These are phyloP conservation scores for Oreochromis niloticus DNA, from an alignment of 2,113 vertebrate genomes.

Conservation along the genomic window DNA sequence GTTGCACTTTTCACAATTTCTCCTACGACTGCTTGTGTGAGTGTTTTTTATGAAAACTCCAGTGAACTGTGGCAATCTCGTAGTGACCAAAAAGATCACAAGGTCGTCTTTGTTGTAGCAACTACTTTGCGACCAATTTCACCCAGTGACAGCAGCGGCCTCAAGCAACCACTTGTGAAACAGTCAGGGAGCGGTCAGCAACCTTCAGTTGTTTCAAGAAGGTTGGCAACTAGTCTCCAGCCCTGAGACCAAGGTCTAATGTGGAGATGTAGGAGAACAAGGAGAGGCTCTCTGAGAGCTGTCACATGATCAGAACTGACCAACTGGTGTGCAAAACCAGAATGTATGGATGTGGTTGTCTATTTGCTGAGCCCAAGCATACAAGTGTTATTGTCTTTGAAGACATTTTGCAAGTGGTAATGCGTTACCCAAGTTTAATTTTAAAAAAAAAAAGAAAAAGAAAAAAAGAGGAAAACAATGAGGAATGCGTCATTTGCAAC, in stretches of 20 bases:
- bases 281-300: neutral
- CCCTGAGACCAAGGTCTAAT: neutral
- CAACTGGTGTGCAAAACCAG: neutral
- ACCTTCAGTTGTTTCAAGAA: neutral
- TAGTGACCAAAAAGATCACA: neutral
- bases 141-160: neutral
- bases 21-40: neutral
- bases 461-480: too few relatives aligned
- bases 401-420: neutral
- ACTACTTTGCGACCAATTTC: neutral
- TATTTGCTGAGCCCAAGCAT: fast-evolving
- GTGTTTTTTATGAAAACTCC: neutral
- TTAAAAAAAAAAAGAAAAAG: neutral
- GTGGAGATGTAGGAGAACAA: neutral
- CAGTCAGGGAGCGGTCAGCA: neutral
- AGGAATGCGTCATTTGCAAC: neutral
- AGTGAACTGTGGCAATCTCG: neutral
- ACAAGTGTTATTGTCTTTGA: neutral
- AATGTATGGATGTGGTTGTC: neutral
- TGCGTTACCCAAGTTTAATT: neutral
- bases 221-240: neutral
- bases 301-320: neutral
- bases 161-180: neutral
- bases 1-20: neutral
- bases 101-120: neutral